A percentile compares a stretch with the other conserved stretches of the same genome.
Evolutionary conservation across 2,113 vertebrate genomes (phyloP).

Genomic region (Pedetes capensis): DNA sequence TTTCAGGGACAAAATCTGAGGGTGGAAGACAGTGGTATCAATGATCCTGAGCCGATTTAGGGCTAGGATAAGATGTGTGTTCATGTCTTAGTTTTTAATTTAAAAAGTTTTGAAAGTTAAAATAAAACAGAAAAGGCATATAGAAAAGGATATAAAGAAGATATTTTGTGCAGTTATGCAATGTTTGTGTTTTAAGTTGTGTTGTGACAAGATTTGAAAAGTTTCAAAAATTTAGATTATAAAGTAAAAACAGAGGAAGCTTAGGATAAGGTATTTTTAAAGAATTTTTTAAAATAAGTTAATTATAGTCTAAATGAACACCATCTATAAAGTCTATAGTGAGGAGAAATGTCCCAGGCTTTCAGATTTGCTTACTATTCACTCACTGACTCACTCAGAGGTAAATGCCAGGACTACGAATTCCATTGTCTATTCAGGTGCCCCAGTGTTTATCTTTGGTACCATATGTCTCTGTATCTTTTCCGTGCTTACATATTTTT

Average conservation of each 20-base stretch:
- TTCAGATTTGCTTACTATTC: no score
- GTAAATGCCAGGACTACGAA: neutral
- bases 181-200: neutral
- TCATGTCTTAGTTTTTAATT: neutral
- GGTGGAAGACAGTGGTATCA: neutral
- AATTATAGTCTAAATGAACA: no score
- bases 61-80: neutral
- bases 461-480: no score
- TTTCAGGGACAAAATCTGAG: neutral
- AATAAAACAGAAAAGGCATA: no score
- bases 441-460: neutral
- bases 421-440: neutral
- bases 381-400: no score
- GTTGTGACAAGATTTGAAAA: neutral
- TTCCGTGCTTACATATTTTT: neutral
- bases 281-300: no score
- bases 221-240: neutral
- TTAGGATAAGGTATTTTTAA: no score
- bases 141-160: no score
- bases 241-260: neutral
- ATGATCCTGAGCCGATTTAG: no score
- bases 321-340: no score
- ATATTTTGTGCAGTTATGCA: neutral
- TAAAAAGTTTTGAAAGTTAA: neutral
- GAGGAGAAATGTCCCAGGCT: no score